Conservation (phyloP, 2,113 vertebrate genomes). For the Microtus oregoni region DNA sequence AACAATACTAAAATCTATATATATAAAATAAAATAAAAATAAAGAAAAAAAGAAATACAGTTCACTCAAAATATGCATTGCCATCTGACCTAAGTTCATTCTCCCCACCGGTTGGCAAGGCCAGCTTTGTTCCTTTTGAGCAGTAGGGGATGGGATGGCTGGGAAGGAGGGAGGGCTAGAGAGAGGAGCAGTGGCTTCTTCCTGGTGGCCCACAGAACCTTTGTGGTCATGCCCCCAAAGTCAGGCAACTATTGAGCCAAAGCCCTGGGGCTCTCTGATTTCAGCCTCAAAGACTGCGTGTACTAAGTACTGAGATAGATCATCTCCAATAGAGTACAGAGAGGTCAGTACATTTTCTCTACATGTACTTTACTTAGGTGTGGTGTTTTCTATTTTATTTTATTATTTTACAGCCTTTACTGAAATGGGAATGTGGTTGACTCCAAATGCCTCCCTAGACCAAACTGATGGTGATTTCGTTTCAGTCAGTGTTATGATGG, state of each 20-base stretch:
- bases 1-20: too few species aligned
- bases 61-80: neutral
- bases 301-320: neutral
- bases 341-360: neutral
- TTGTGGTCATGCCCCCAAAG: neutral
- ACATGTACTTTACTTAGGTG: neutral
- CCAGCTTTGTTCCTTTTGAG: neutral
- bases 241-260: neutral
- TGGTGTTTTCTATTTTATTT: neutral
- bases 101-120: neutral
- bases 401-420: neutral
- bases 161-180: neutral
- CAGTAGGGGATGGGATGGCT: too few species aligned
- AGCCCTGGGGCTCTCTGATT: neutral
- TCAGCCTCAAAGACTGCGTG: neutral
- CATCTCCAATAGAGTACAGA: neutral
- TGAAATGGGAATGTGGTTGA: neutral
- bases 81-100: neutral
- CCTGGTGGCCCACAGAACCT: neutral
- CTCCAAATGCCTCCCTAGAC: neutral
- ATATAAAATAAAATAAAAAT: too few species aligned
- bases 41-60: neutral
- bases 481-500: neutral
- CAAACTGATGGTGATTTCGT: neutral
- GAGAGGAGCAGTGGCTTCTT: neutral